Evolutionary conservation across 2,888 invertebrate species (phyloP).

Genomic region (Drosophila mercatorum): DNA sequence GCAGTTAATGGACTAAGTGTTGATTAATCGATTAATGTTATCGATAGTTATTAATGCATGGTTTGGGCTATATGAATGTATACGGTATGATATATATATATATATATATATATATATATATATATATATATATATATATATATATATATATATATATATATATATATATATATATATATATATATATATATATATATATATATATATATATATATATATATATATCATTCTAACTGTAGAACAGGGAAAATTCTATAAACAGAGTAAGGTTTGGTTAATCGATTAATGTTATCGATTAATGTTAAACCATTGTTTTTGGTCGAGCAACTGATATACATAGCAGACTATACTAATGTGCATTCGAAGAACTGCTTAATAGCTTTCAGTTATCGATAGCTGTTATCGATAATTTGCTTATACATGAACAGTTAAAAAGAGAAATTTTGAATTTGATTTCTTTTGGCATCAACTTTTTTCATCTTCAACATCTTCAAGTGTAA

Average conservation of each 20-base stretch:
- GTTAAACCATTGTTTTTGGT: too few relatives aligned
- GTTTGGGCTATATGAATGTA: too few relatives aligned
- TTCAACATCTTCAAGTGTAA: too few relatives aligned
- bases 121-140: too few relatives aligned
- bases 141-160: too few relatives aligned
- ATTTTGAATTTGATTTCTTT: neutral
- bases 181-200: too few relatives aligned
- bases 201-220: too few relatives aligned
- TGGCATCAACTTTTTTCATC: too few relatives aligned
- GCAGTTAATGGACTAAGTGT: neutral
- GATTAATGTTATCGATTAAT: neutral
- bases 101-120: too few relatives aligned
- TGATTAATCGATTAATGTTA: constrained; percentile 6
- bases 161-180: too few relatives aligned
- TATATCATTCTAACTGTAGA: neutral
- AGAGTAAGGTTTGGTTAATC: neutral
- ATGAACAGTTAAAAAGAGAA: neutral
- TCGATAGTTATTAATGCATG: neutral
- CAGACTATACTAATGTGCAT: neutral
- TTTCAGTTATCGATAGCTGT: neutral
- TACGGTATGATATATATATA: too few relatives aligned
- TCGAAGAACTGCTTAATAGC: neutral
- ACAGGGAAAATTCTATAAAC: too few relatives aligned
- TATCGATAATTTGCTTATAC: neutral
- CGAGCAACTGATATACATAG: neutral